Evolutionary conservation across 2,113 vertebrate species (phyloP), one percentile per base, ranked within the genome.

Genomic region (Engystomops pustulosus): DNA sequence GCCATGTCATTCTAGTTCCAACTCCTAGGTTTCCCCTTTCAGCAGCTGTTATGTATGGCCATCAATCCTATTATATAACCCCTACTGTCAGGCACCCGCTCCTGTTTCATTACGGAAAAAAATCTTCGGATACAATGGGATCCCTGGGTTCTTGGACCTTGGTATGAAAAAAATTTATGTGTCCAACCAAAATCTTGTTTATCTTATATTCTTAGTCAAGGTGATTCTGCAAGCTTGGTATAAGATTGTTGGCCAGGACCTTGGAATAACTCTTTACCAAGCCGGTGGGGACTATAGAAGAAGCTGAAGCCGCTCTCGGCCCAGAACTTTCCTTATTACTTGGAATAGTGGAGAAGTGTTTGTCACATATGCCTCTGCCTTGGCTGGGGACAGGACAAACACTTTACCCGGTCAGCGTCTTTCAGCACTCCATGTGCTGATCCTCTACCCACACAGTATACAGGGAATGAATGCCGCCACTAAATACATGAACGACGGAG

Each of bases 21-120:
- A 27, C 41, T 41, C 55, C 4, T 1, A 5, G 71, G 53, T 75
- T 32, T 83, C 44, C 23, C 8, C 45, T 84, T 84, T 78, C 82
- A 69, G 32, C 82, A 84, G 82, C 82, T 78, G 82, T 30, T 20
- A 15, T n/a, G 44, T 18, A 6, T 18, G n/a, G 71, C 69, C 41
- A 76, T 49, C 41, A 27, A 51, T 76, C 55, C 47, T 15, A 27
- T 27, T 45, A 17, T 47, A 51, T 67, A 45, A 76, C 58, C 8
- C n/a, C 36, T 14, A 14, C 34, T 32, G 53, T 38, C 80, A 74
- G 27, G 32, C 20, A 41, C 12, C 15, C 11, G 34, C 9, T 27
- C 45, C 71, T 27, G 71, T 49, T 20, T 32, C 9, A 9, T 32
- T 53, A 76, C 34, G n/a, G n/a, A n/a, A n/a, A n/a, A n/a, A n/a